Conservation (phyloP, 2,888 invertebrate genomes). For the Drosophila prostipennis region DNA sequence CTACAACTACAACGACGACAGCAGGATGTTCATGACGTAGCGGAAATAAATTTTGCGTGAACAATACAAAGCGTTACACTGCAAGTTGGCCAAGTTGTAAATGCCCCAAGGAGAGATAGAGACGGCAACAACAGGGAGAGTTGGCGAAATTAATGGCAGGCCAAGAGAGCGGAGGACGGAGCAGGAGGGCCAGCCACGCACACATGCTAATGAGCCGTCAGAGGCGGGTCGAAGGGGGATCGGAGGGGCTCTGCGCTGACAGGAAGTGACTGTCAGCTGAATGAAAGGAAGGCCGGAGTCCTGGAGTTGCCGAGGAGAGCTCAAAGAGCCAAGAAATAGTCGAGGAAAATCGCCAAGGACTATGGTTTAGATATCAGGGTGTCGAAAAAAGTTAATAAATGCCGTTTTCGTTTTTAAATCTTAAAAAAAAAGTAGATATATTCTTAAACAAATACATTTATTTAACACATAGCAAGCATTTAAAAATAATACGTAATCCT, state of each 20-base stretch:
- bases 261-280: slow-evolving; percentile 68
- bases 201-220: slow-evolving; percentile 75
- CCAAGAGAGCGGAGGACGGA: slow-evolving; percentile 6
- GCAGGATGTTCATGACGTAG: slow-evolving; percentile 76
- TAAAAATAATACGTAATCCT: not conserved
- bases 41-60: slow-evolving; percentile 80
- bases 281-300: slow-evolving; percentile 28
- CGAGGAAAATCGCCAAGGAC: not conserved
- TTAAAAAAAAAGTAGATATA: too few relatives aligned
- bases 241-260: slow-evolving; percentile 37
- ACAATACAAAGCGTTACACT: slow-evolving; percentile 78
- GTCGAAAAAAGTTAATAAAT: not conserved
- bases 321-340: slow-evolving; percentile 8
- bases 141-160: slow-evolving; percentile 64
- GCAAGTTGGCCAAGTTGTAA: slow-evolving; percentile 72
- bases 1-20: slow-evolving; percentile 62
- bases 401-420: too few relatives aligned
- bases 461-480: too few relatives aligned
- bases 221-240: slow-evolving; percentile 1
- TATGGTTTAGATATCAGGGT: not conserved
- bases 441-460: too few relatives aligned
- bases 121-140: slow-evolving; percentile 13
- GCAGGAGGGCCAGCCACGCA: slow-evolving; percentile 39
- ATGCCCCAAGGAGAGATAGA: slow-evolving; percentile 20
- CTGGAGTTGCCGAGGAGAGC: slow-evolving; percentile 9